Evolutionary conservation across 2,888 invertebrate species (phyloP), one percentile per base, ranked within the genome.

Genomic region (Lordiphosa andalusiaca): DNA sequence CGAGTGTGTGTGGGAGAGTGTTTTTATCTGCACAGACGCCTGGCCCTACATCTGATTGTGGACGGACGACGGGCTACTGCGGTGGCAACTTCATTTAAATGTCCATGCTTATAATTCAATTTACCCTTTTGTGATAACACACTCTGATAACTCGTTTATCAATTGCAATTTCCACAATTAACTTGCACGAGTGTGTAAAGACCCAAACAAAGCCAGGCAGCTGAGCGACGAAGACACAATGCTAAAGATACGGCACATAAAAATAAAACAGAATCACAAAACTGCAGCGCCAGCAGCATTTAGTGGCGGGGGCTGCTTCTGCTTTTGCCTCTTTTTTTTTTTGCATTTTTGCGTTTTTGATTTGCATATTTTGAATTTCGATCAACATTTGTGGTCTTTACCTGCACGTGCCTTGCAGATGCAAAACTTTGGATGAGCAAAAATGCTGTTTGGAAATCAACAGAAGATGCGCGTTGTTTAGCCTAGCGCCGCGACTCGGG

Each of bases 61-160:
- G n/a, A 9, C 7, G 12, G n/a, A 9, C 7, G 19, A 6, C n/a
- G 1, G 9, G 25, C 41, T 44, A 25, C 33, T 23, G 47, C 30
- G 36, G 44, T 21, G 52, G 42, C 57, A 41, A 50, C 48, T 53
- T 50, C 56, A 54, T 72, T 72, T 70, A 58, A 56, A 59, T 62
- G 64, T 48, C 63, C 49, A 50, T 46, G 50, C 52, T 73, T 68
- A 59, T 84, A 84, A 84, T 77, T 77, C 63, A 77, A 77, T 84
- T 77, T 82, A 64, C 62, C 82, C 63, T 9, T 39, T 50, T 39
- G 33, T 38, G 63, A 63, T 66, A 63, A 58, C 67, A 39, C 47
- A 16, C 44, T 64, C 49, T 50, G 50, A 50, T 50, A 50, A 50
- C 7, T 49, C 38, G 55, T 67, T 60, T 63, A 73, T 53, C 73